A percentile compares a stretch with the other conserved stretches of the same genome.
phyloP scores from a whole-genome alignment of 2,113 vertebrate genomes.

The Callionymus lyra region DNA sequence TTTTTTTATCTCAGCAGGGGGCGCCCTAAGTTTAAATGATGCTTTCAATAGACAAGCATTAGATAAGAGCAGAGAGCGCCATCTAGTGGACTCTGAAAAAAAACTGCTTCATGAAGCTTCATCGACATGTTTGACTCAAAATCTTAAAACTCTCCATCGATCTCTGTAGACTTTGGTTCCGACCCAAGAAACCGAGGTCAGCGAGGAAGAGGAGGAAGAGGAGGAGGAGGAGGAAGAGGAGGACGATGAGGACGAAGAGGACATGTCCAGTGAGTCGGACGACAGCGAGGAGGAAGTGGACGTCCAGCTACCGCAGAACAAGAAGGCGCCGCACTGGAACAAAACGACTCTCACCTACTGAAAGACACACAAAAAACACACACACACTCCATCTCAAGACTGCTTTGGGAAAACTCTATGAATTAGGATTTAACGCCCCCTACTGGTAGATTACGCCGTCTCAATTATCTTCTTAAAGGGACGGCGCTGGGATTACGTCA shows the following conservation, averaged over 20 bases:
- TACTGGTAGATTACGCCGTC: constrained; percentile 29
- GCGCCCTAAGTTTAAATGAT: no score
- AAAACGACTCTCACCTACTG: constrained; percentile 81
- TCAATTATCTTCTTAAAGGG: not conserved
- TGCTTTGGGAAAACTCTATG: constrained; percentile 32
- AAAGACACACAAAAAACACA: constrained; percentile 24
- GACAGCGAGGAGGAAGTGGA: constrained; percentile 81
- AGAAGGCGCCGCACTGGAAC: constrained; percentile 82
- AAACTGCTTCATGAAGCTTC: no score
- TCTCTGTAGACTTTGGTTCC: no score
- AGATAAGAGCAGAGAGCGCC: no score
- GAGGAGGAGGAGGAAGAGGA: constrained; percentile 77
- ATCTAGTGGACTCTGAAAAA: no score
- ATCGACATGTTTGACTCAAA: no score
- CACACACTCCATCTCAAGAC: constrained; percentile 10
- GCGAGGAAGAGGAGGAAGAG: constrained; percentile 75
- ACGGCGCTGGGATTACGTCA: not conserved
- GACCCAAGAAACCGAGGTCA: constrained; percentile 66
- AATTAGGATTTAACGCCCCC: constrained; percentile 38
- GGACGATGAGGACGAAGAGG: constrained; percentile 76
- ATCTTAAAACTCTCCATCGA: no score
- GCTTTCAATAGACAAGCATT: no score
- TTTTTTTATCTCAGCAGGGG: no score
- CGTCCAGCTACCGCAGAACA: constrained; percentile 65
- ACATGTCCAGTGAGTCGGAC: constrained; percentile 83